phyloP scores from a whole-genome alignment of 2,113 vertebrate species.

The Notarius quadriscutis region DNA sequence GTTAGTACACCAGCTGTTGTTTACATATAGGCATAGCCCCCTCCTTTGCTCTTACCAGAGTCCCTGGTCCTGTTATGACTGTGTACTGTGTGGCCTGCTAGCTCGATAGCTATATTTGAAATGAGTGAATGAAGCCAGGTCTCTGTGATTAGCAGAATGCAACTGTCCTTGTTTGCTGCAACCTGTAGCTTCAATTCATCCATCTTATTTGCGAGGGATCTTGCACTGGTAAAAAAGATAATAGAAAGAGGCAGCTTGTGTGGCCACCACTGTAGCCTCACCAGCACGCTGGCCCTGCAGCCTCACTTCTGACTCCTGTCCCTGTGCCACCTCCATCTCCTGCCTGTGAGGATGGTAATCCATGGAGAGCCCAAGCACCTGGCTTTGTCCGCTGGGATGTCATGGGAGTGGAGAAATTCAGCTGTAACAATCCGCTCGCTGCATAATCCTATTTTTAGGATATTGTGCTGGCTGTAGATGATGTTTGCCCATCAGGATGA shows the following conservation, averaged over 20 bases:
- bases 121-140: neutral
- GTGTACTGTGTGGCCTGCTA: neutral
- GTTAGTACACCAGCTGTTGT: constrained; percentile 12
- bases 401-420: no score
- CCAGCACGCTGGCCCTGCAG: no score
- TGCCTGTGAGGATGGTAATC: neutral
- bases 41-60: neutral
- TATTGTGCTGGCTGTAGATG: no score
- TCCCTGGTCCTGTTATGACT: neutral
- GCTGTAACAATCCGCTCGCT: no score
- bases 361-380: neutral
- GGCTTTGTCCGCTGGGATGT: no score
- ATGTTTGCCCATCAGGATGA: no score
- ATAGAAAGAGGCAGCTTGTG: neutral
- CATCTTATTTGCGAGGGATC: neutral
- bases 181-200: neutral
- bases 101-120: neutral
- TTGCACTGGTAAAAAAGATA: neutral
- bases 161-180: neutral
- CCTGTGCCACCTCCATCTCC: no score
- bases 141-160: neutral
- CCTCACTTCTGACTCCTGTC: neutral
- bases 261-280: neutral
- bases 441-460: no score
- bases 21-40: neutral